phyloP scores from a whole-genome alignment of 2,113 vertebrate species.

The Nansenia antarctica region DNA sequence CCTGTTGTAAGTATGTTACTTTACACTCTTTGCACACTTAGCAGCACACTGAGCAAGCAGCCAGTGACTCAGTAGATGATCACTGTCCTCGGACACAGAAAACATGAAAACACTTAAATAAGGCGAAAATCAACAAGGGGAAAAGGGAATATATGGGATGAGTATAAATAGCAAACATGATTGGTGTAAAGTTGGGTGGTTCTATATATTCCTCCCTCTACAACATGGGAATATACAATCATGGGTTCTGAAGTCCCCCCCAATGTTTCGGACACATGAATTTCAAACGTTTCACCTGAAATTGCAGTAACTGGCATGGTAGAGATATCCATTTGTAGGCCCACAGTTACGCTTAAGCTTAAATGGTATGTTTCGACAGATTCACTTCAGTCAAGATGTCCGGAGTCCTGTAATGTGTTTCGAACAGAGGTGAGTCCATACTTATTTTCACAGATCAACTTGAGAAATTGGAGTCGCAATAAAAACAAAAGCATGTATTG shows the following conservation, averaged over 20 bases:
- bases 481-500: slow-evolving; percentile 1
- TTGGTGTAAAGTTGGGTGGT: neutral
- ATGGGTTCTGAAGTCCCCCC: slow-evolving; percentile 17
- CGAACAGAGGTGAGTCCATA: slow-evolving; percentile 25
- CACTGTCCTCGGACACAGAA: neutral
- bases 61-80: slow-evolving; percentile 1
- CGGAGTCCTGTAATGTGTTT: slow-evolving; percentile 8
- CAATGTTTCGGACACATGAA: slow-evolving; percentile 26
- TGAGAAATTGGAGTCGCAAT: too few species aligned
- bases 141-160: neutral
- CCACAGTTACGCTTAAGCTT: too few species aligned
- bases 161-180: slow-evolving; percentile 3
- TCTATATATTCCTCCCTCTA: neutral
- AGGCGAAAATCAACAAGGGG: slow-evolving; percentile 14
- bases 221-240: slow-evolving; percentile 10
- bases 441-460: slow-evolving; percentile 28
- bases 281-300: slow-evolving; percentile 27
- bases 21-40: neutral
- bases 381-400: neutral
- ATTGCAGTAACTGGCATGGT: slow-evolving; percentile 1
- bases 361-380: too few species aligned
- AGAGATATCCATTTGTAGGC: slow-evolving; percentile 3
- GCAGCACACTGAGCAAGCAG: slow-evolving; percentile 5
- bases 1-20: neutral
- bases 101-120: slow-evolving; percentile 6